Percentiles rank a stretch among this genome's conserved stretches.
Conservation (phyloP, 2,797 vertebrate species). For the Enteromius treurensis region DNA sequence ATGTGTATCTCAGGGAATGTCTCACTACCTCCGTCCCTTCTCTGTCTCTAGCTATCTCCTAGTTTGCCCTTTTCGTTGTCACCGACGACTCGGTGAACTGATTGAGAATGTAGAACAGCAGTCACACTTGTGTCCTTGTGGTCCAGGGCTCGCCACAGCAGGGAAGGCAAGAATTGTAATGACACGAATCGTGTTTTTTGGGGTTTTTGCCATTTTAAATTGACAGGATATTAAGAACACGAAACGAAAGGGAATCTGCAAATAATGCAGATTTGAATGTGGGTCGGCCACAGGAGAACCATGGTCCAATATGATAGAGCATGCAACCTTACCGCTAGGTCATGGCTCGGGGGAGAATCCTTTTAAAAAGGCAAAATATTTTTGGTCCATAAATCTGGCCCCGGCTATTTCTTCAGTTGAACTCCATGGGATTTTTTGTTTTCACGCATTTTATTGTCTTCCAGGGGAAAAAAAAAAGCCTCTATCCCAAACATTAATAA, state of each 20-base stretch:
- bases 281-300: background rate
- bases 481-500: background rate
- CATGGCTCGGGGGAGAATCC: background rate
- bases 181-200: constrained; percentile 10
- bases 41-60: constrained; percentile 39
- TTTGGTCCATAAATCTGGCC: background rate
- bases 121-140: constrained; percentile 38
- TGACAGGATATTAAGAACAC: constrained; percentile 9
- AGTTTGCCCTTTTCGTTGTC: constrained; percentile 30
- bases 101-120: constrained; percentile 53
- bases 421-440: background rate
- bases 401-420: background rate
- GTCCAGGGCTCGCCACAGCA: constrained; percentile 24
- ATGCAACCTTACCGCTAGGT: background rate
- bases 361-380: background rate
- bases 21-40: constrained; percentile 47
- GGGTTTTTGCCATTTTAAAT: constrained; percentile 15
- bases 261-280: constrained; percentile 4
- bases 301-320: background rate
- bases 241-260: background rate
- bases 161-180: constrained; percentile 29
- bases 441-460: background rate
- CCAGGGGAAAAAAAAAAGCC: background rate
- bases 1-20: constrained; percentile 52
- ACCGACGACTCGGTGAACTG: constrained; percentile 36